Base-by-base conservation (phyloP, 2,888 invertebrate species). In the Colletes collaris region DNA sequence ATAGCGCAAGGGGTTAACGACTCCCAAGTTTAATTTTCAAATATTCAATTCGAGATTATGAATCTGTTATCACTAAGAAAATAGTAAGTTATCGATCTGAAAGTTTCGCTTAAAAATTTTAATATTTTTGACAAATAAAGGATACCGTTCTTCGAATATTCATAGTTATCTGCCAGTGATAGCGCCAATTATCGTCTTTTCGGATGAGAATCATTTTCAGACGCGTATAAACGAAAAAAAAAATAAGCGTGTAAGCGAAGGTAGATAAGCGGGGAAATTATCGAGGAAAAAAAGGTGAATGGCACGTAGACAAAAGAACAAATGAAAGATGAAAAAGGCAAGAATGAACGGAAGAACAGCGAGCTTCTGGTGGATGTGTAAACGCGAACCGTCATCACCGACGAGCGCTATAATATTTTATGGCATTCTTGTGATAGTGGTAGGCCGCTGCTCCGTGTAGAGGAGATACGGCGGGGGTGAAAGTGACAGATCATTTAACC, bases 401-500 rank as follows among this genome's bases (percentile, higher is more conserved):
- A 71, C 69, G 68, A 13, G 4, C 19, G 65, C 46, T 69, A 77
- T 85, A 82, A 85, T 83, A 82, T 86, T 86, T 86, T 85, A 86
- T 73, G 80, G 68, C 64, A 86, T 86, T 85, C 76, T 83, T 83
- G 79, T 73, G 82, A 86, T 70, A 64, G 69, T 62, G 27, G 79
- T 79, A 76, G 59, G 69, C 62, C 59, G 44, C 53, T 62, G 49
- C 53, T 19, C 55, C 56, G 56, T 50, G 72, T 50, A 67, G 62
- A 78, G 64, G 60, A 76, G 74, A 85, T 66, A 76, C 69, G 66
- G 46, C 35, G 68, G 83, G 72, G 81, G 83, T 84, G 87, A 90
- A 89, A 88, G 87, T 89, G 89, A 89, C 90, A 90, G 90, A 90
- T 90, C 90, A 89, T 90, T 90, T 90, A 90, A 89, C 89, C 87